Conservation (phyloP, 2,888 invertebrate species). For the Euproctis similis region DNA sequence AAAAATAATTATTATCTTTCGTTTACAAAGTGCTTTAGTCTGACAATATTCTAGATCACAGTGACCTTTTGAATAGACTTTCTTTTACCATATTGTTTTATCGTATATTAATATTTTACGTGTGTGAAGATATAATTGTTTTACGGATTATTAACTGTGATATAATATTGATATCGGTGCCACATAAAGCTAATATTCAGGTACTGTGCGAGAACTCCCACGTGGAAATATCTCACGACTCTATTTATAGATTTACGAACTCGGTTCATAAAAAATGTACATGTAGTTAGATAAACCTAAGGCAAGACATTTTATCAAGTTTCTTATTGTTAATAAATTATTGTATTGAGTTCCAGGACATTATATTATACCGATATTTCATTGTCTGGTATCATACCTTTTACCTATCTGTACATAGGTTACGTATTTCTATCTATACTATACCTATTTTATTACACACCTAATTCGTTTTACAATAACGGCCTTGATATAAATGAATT, state of each 20-base stretch:
- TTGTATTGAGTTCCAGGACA: neutral
- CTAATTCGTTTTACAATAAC: conserved; percentile 7
- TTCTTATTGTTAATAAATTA: conserved; percentile 2
- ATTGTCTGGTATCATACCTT: conserved; percentile 16
- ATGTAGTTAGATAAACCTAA: conserved; percentile 36
- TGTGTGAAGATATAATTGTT: conserved; percentile 36
- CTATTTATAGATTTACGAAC: conserved; percentile 68
- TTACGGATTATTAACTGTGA: conserved; percentile 48
- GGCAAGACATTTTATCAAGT: conserved; percentile 1
- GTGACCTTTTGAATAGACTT: conserved; percentile 69
- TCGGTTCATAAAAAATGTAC: conserved; percentile 58
- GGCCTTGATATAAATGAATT: conserved; percentile 18
- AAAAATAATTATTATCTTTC: conserved; percentile 50
- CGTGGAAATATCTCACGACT: conserved; percentile 72
- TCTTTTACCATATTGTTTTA: conserved; percentile 66
- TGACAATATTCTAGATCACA: conserved; percentile 60
- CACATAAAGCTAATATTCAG: conserved; percentile 56
- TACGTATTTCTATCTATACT: conserved; percentile 10
- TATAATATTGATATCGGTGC: conserved; percentile 57
- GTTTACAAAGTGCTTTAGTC: conserved; percentile 55
- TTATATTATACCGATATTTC: conserved; percentile 20
- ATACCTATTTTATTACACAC: conserved; percentile 5
- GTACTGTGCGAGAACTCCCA: conserved; percentile 68
- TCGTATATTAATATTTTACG: conserved; percentile 30
- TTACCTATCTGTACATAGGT: conserved; percentile 9